Percentiles rank a stretch among this genome's conserved stretches.
Evolutionary conservation across 2,888 invertebrate genomes (phyloP).

Genomic region (Sinhomidia bicolor): DNA sequence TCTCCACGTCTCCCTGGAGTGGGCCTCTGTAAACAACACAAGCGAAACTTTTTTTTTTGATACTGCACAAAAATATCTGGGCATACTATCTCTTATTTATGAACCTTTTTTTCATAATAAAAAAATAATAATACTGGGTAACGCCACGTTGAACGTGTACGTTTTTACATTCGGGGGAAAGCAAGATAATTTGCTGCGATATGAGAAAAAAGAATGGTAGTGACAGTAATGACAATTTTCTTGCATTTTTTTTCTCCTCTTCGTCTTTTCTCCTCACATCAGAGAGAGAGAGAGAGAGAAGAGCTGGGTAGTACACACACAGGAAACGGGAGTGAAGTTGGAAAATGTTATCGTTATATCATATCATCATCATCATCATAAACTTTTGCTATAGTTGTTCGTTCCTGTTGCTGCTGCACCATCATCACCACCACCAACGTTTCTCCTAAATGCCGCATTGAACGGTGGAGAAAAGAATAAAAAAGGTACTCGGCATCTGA

Average conservation of each 20-base stretch:
- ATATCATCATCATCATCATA: slow-evolving; percentile 26
- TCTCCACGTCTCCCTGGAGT: too few relatives aligned
- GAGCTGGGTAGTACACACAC: neutral
- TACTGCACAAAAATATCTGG: too few relatives aligned
- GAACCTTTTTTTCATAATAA: too few relatives aligned
- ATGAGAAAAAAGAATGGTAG: slow-evolving; percentile 37
- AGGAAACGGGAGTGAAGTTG: slow-evolving; percentile 35
- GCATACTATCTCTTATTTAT: too few relatives aligned
- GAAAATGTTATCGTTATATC: slow-evolving; percentile 38
- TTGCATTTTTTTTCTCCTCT: neutral
- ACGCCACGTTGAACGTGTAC: too few relatives aligned
- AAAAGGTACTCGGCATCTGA: slow-evolving; percentile 47
- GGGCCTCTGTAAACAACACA: too few relatives aligned
- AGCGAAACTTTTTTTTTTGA: too few relatives aligned
- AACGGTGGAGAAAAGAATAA: neutral
- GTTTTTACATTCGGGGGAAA: neutral
- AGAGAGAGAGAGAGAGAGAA: too few relatives aligned
- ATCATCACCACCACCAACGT: neutral
- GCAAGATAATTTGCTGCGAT: slow-evolving; percentile 40
- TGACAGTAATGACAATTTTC: slow-evolving; percentile 54
- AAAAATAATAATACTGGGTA: too few relatives aligned
- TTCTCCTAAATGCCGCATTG: neutral
- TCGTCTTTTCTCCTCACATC: too few relatives aligned
- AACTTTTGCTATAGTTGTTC: neutral
- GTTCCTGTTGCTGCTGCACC: neutral